Evolutionary conservation across 2,797 vertebrate genomes (phyloP), one percentile per base, ranked within the genome.

Genomic region (Galago senegalensis): DNA sequence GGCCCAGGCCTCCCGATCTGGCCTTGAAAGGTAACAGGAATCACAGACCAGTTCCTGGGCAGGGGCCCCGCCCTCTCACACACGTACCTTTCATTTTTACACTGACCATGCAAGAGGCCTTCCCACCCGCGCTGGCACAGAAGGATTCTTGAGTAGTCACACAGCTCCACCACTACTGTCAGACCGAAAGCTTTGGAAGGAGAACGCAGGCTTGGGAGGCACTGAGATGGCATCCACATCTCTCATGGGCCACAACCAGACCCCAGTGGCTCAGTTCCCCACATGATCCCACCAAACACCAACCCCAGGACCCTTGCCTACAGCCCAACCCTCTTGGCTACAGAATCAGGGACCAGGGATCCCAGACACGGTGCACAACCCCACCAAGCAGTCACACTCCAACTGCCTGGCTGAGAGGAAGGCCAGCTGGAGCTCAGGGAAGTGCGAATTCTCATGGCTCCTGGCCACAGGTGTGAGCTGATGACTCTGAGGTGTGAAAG

Each of bases 361-460:
- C 10, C 21, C 27, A 17, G 16, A 37, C 69, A 16, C 8, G 7
- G 20, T 11, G 67, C 25, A 31, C 27, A 49, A 9, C 23, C 13
- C 73, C n/a, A 8, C 20, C 20, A 11, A 31, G 9, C 0, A 0
- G 72, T 46, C 23, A 18, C 8, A 16, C 18, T 5, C 29, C 40
- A 21, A 13, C 5, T 0, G 0, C 46, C 46, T 0, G 16, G 56
- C 31, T 21, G 27, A 63, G 34, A 63, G 13, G 18, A 58, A 53
- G 58, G 70, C 34, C 25, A 72, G 83, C 56, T 5, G 0, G 14
- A 27, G 17, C 53, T 17, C 5, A 5, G 5, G 21, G 29, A 53
- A 49, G 53, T 8, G 23, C 1, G 27, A 27, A 2, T 4, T 34
- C 37, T 0, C 3, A 21, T 0, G 3, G 49, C 27, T 8, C 13